Base-by-base conservation (phyloP, 2,888 invertebrate genomes). In the Hipparchia sbordonii region DNA sequence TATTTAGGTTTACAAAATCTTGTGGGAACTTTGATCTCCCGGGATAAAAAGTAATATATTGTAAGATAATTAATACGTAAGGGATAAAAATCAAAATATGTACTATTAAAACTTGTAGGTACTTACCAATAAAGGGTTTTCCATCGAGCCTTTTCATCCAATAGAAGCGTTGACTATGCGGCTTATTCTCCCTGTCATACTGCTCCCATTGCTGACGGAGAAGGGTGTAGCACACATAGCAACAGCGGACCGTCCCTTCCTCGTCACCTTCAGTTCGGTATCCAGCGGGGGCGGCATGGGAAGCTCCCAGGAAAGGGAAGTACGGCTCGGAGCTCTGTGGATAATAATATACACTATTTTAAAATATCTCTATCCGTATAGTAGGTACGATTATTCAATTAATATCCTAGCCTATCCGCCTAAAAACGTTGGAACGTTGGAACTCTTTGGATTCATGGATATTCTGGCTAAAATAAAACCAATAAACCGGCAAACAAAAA, bases 121-220 rank as follows among this genome's bases (percentile, higher is more conserved):
- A 88, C 92, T 92, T 76, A 94, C 94, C 95, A 48, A 97, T 98
- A 82, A 97, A 98, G 0, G 97, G 97, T 76, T 98, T 97, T 83
- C 98, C 97, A 85, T 98, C 98, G 79, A 97, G 96, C 80, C 98
- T 94, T 89, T 98, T 98, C 92, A 98, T 94, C 97, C 98, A 98
- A 86, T 98, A 98, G 83, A 98, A 95, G 70, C 98, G 94, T 87
- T 98, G 98, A 78, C 96, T 95, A 87, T 97, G 97, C 0, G 98
- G 98, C 80, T 97, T 97, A 84, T 96, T 96, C 82, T 96, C 97
- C 61, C 96, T 94, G 91, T 98, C 98, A 88, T 97, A 97, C 77
- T 96, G 95, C 82, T 98, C 97, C 98, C 98, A 98, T 90, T 98
- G 98, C 87, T 98, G 97, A 72, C 96, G 95, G 61, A 98, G 95